Evolutionary conservation across 1,140 invertebrate genomes (phyloP).

Genomic region (honey bee (Apis mellifera)): DNA sequence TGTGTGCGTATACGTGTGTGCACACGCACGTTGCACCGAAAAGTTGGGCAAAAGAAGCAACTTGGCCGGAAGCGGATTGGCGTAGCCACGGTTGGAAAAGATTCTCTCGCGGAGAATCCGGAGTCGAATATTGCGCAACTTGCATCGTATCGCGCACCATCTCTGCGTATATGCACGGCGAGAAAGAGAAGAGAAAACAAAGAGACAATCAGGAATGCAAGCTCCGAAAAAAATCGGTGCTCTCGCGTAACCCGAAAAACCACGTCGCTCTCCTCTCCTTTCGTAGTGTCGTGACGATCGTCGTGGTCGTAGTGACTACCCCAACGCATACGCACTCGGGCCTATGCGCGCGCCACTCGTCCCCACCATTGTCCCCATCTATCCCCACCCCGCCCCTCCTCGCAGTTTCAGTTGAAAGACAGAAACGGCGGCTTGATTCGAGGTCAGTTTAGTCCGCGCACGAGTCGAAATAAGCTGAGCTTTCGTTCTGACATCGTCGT

Average conservation of each 20-base stretch:
- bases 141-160: background rate
- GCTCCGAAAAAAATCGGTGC: slow-evolving; percentile 20
- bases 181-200: slow-evolving; percentile 2
- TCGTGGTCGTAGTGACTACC: slow-evolving; percentile 3
- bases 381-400: slow-evolving; percentile 14
- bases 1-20: too few species aligned
- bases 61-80: background rate
- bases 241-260: slow-evolving; percentile 5
- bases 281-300: background rate
- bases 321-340: slow-evolving; percentile 46
- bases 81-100: background rate
- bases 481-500: background rate
- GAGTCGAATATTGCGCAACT: background rate
- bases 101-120: background rate
- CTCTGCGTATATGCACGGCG: background rate
- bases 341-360: slow-evolving; percentile 27
- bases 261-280: background rate
- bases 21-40: too few species aligned
- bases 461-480: slow-evolving; percentile 41
- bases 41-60: background rate
- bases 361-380: background rate
- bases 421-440: slow-evolving; percentile 45
- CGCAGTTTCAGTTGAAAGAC: slow-evolving; percentile 19
- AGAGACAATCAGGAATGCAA: slow-evolving; percentile 10
- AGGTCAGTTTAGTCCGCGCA: slow-evolving; percentile 63